phyloP scores from a whole-genome alignment of 2,888 invertebrate species.

The Dynastes hyllus region DNA sequence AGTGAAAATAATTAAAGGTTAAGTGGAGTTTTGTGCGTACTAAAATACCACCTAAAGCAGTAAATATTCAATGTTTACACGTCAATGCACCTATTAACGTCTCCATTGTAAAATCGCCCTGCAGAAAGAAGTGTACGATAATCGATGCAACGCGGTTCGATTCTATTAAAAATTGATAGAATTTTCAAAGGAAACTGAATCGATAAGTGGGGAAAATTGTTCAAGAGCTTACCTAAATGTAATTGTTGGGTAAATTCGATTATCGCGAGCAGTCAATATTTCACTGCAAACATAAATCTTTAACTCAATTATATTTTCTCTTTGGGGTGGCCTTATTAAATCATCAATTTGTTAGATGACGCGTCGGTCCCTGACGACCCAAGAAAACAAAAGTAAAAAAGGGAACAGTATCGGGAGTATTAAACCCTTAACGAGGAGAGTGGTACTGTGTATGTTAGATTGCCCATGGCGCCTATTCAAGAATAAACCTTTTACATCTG shows the following conservation, averaged over 20 bases:
- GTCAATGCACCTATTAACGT: not conserved
- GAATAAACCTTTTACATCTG: too few relatives aligned
- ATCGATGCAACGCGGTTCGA: not conserved
- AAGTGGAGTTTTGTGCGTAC: too few relatives aligned
- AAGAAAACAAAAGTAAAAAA: too few relatives aligned
- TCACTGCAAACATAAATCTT: constrained; percentile 43
- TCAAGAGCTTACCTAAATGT: constrained; percentile 39
- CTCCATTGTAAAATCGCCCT: not conserved
- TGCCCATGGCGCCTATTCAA: too few relatives aligned
- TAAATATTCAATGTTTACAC: too few relatives aligned
- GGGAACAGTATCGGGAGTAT: too few relatives aligned
- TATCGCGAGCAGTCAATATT: constrained; percentile 40
- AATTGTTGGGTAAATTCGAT: constrained; percentile 46
- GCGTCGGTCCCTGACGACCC: not conserved
- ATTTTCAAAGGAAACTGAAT: constrained; percentile 33
- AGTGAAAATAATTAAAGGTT: too few relatives aligned
- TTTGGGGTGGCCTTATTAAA: constrained; percentile 37
- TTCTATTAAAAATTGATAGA: constrained; percentile 29
- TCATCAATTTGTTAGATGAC: constrained; percentile 44
- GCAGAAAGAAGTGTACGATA: not conserved
- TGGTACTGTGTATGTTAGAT: too few relatives aligned
- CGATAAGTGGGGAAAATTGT: constrained; percentile 26
- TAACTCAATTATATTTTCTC: constrained; percentile 44
- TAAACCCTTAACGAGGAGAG: too few relatives aligned
- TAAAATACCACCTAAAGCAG: too few relatives aligned